Conservation (phyloP, 2,888 invertebrate species). For the Pharmacophagus antenor region DNA sequence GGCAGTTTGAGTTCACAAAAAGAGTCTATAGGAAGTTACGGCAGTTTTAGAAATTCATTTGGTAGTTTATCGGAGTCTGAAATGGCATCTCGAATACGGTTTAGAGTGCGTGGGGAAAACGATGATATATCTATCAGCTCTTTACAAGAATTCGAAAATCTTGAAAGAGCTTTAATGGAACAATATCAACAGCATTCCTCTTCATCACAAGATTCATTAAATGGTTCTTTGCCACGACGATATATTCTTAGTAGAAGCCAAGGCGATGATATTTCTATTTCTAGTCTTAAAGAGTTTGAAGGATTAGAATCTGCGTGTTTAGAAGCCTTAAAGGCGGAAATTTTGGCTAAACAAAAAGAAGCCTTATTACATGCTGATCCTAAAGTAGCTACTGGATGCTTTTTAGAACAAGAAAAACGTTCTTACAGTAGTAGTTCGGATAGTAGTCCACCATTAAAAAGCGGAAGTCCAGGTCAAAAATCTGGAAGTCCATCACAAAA, state of each 20-base stretch:
- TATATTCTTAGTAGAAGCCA: slow-evolving; percentile 86
- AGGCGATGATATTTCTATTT: slow-evolving; percentile 92
- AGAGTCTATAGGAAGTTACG: slow-evolving; percentile 88
- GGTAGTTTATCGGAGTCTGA: slow-evolving; percentile 97
- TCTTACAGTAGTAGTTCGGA: slow-evolving; percentile 82
- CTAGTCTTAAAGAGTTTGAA: slow-evolving; percentile 95
- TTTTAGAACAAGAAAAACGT: slow-evolving; percentile 75
- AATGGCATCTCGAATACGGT: slow-evolving; percentile 90
- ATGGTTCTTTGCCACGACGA: slow-evolving; percentile 89
- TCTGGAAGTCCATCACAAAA: slow-evolving; percentile 75
- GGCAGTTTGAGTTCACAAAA: slow-evolving; percentile 90
- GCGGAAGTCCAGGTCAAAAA: slow-evolving; percentile 57
- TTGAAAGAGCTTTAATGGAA: slow-evolving; percentile 92
- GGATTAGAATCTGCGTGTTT: slow-evolving; percentile 93
- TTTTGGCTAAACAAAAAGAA: slow-evolving; percentile 92
- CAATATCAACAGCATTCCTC: slow-evolving; percentile 86
- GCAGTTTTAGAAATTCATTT: slow-evolving; percentile 92
- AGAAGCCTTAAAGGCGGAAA: slow-evolving; percentile 90
- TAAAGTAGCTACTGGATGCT: slow-evolving; percentile 70
- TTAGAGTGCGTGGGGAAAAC: slow-evolving; percentile 91
- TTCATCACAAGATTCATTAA: slow-evolving; percentile 92
- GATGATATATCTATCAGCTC: slow-evolving; percentile 96
- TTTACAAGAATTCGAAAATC: slow-evolving; percentile 95
- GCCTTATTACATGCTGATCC: slow-evolving; percentile 84
- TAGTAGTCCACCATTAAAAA: slow-evolving; percentile 78